A percentile compares a stretch with the other conserved stretches of the same genome.
These are phyloP conservation scores for Platysteira castanea DNA, from an alignment of 2,113 vertebrate species.

Conservation along the genomic window DNA sequence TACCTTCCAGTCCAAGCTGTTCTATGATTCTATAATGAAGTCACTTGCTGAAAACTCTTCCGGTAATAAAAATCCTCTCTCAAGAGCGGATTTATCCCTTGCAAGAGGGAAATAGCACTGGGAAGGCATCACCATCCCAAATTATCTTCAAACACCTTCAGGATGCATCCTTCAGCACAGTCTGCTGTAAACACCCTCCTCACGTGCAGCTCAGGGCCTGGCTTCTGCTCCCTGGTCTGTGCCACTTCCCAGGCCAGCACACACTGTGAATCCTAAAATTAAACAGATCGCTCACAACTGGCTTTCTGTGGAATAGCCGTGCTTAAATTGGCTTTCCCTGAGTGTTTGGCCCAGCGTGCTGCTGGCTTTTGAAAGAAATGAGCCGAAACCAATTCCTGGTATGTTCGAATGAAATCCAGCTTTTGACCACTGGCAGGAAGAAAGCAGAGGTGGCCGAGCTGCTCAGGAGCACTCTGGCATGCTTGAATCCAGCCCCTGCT, in stretches of 20 bases:
- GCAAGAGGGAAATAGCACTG: neutral
- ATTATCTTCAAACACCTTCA: neutral
- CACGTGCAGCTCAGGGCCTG: rapidly evolving
- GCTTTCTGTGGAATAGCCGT: neutral
- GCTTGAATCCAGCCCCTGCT: neutral
- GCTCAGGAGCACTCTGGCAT: rapidly evolving
- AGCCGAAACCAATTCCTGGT: neutral
- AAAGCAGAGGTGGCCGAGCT: neutral
- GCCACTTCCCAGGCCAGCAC: neutral
- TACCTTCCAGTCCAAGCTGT: neutral
- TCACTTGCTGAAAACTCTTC: neutral
- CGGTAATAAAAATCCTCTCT: neutral
- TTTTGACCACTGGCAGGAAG: neutral
- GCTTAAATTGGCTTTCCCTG: neutral
- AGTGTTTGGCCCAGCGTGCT: rapidly evolving
- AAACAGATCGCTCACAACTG: neutral
- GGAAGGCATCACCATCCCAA: neutral
- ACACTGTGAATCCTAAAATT: neutral
- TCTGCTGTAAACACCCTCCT: neutral
- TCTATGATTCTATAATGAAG: neutral
- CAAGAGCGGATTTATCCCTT: neutral
- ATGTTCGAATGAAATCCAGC: neutral
- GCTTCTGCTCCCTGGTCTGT: neutral
- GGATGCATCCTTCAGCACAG: neutral
- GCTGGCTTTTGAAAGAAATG: neutral